phyloP scores from a whole-genome alignment of 2,113 vertebrate species.

The Dipodomys ordii region DNA sequence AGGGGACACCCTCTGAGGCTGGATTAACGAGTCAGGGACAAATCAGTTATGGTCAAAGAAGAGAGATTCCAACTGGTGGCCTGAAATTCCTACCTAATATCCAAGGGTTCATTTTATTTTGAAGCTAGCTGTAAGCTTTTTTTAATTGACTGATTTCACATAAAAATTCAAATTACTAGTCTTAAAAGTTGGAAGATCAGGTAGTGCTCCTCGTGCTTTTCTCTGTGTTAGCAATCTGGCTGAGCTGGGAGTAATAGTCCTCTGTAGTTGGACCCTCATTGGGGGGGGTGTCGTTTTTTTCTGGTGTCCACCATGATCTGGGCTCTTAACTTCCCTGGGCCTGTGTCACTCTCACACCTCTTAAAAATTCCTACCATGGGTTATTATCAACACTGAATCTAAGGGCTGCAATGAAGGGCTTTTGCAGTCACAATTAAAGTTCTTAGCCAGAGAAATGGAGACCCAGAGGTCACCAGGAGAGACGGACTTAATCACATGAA shows the following conservation, averaged over 20 bases:
- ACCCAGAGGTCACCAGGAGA: not conserved
- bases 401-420: not conserved
- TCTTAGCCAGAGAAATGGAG: not conserved
- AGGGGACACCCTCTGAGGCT: not conserved
- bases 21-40: not conserved
- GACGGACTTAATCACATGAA: not conserved
- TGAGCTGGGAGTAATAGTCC: not conserved
- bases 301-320: not conserved
- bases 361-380: not conserved
- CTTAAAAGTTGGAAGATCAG: not conserved
- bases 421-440: not conserved
- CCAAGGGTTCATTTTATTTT: not conserved
- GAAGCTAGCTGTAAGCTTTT: constrained; percentile 19
- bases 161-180: not conserved
- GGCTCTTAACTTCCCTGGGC: not conserved
- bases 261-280: not conserved
- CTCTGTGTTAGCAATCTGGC: not conserved
- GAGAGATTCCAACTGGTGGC: not conserved
- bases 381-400: not conserved
- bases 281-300: not conserved
- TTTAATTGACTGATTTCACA: not conserved
- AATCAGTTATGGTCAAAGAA: not conserved
- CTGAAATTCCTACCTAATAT: not conserved
- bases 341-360: not conserved
- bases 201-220: not conserved